These are phyloP conservation scores for Mohoua ochrocephala DNA, from an alignment of 2,113 vertebrate genomes.

Conservation along the genomic window DNA sequence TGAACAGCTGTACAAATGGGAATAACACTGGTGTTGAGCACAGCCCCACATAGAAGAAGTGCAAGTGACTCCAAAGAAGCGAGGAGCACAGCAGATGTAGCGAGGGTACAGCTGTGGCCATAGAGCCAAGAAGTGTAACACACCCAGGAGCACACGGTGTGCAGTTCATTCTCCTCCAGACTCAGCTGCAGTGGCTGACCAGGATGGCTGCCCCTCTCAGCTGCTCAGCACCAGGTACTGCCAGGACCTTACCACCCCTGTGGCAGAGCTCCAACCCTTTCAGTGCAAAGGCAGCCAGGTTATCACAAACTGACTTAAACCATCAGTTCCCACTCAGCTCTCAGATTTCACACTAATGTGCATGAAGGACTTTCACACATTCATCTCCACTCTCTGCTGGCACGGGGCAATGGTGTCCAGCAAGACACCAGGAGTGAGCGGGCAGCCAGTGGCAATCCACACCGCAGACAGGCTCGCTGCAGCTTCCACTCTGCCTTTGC, in stretches of 20 bases:
- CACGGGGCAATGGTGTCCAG: background rate
- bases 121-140: background rate
- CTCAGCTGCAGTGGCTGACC: background rate
- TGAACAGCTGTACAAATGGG: background rate
- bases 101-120: background rate
- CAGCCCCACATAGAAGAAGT: fast-evolving
- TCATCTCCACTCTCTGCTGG: background rate
- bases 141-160: fast-evolving
- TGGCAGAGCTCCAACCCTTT: background rate
- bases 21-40: background rate
- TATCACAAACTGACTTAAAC: background rate
- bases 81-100: background rate
- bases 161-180: background rate
- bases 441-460: background rate
- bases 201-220: background rate
- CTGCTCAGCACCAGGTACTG: background rate
- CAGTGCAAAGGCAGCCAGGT: background rate
- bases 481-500: background rate
- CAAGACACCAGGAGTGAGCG: fast-evolving
- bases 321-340: background rate
- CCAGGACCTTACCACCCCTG: background rate
- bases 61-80: background rate
- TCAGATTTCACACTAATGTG: background rate
- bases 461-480: fast-evolving
- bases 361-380: background rate